These are phyloP conservation scores for Etheostoma spectabile DNA, from an alignment of 2,113 vertebrate species.

Conservation along the genomic window DNA sequence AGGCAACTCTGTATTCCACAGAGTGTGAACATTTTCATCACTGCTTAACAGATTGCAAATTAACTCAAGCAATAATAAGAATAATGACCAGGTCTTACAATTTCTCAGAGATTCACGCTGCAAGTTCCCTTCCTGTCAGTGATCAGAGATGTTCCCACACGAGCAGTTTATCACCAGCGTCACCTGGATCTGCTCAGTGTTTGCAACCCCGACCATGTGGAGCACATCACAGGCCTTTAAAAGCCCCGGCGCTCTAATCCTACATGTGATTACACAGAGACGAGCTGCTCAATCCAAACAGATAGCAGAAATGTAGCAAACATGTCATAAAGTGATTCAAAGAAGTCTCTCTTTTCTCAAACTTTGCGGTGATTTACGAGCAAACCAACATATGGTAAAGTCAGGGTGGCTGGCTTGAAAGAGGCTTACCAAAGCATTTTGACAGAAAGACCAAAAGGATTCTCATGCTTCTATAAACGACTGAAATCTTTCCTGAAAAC, in stretches of 20 bases:
- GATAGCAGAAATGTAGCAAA: slow-evolving; percentile 47
- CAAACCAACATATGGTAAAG: slow-evolving; percentile 55
- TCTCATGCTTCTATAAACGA: slow-evolving; percentile 45
- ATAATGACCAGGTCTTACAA: slow-evolving; percentile 7
- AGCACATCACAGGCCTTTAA: slow-evolving; percentile 23
- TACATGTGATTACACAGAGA: slow-evolving; percentile 23
- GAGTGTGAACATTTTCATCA: slow-evolving; percentile 35
- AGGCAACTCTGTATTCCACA: slow-evolving; percentile 14
- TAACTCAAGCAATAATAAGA: background rate
- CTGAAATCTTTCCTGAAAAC: slow-evolving; percentile 39
- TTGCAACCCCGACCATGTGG: slow-evolving; percentile 24
- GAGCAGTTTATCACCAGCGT: slow-evolving; percentile 47
- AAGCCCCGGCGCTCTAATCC: slow-evolving; percentile 34
- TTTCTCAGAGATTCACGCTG: slow-evolving; percentile 19
- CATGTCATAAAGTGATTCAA: slow-evolving; percentile 32
- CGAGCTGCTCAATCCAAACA: slow-evolving; percentile 26
- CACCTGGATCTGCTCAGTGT: slow-evolving; percentile 48
- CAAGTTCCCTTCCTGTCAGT: background rate
- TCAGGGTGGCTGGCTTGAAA: slow-evolving; percentile 30
- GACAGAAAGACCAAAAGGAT: slow-evolving; percentile 52
- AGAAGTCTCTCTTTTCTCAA: slow-evolving; percentile 14
- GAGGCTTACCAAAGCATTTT: slow-evolving; percentile 41
- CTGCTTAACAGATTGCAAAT: slow-evolving; percentile 39
- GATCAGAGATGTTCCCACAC: slow-evolving; percentile 31
- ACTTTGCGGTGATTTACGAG: slow-evolving; percentile 47